A percentile compares a stretch with the other conserved stretches of the same genome.
Conservation (phyloP, 2,888 invertebrate genomes). For the Teleiodes luculella region DNA sequence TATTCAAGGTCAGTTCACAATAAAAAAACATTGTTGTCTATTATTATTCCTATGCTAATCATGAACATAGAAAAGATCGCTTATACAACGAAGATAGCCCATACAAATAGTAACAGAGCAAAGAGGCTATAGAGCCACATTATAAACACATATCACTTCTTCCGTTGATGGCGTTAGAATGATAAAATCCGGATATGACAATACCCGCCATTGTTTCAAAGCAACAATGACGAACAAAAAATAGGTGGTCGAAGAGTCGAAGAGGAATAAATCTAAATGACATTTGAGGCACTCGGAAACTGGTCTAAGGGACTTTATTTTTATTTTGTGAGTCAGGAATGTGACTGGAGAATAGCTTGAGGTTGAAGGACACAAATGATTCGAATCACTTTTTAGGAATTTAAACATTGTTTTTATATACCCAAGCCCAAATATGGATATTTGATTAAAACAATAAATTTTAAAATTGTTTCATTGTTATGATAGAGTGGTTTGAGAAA, state of each 20-base stretch:
- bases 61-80: slow-evolving; percentile 37
- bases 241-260: slow-evolving; percentile 35
- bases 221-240: slow-evolving; percentile 72
- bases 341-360: slow-evolving; percentile 1
- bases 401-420: neutral
- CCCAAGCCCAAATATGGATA: too few relatives aligned
- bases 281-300: slow-evolving; percentile 54
- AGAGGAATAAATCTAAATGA: slow-evolving; percentile 67
- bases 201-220: slow-evolving; percentile 68
- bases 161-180: slow-evolving; percentile 76
- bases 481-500: too few relatives aligned
- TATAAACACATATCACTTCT: slow-evolving; percentile 72
- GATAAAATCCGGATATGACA: slow-evolving; percentile 74
- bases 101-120: slow-evolving; percentile 60
- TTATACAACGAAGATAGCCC: slow-evolving; percentile 57
- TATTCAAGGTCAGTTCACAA: neutral
- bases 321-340: slow-evolving; percentile 13
- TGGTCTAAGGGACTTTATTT: slow-evolving; percentile 39
- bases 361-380: neutral
- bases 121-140: slow-evolving; percentile 69
- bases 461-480: too few relatives aligned
- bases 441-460: too few relatives aligned
- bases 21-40: neutral
- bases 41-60: slow-evolving; percentile 37
- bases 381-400: neutral